phyloP scores from a whole-genome alignment of 2,888 invertebrate species.

The Folsomia manolachei region DNA sequence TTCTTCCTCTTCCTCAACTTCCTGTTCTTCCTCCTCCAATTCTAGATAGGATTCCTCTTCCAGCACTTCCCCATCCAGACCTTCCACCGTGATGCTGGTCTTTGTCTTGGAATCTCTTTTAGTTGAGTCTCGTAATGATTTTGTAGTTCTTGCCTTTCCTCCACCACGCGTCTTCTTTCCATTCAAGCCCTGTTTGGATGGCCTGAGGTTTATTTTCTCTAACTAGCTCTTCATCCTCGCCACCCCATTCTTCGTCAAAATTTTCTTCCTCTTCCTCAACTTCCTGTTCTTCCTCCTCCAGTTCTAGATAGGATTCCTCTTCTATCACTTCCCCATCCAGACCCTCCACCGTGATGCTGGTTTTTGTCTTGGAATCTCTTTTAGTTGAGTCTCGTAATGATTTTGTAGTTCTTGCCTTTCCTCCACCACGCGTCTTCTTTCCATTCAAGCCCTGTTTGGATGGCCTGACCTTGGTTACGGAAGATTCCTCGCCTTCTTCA shows the following conservation, averaged over 20 bases:
- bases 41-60: slow-evolving; percentile 15
- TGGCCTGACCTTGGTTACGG: neutral
- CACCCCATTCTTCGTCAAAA: neutral
- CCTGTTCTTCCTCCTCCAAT: slow-evolving; percentile 3
- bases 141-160: too few species aligned
- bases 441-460: neutral
- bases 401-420: too few species aligned
- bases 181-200: too few species aligned
- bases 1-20: neutral
- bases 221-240: too few species aligned
- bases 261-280: neutral
- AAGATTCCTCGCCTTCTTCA: neutral
- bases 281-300: slow-evolving; percentile 1
- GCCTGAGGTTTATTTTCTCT: too few species aligned
- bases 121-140: neutral
- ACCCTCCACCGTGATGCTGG: neutral
- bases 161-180: too few species aligned
- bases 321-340: slow-evolving; percentile 9
- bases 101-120: neutral
- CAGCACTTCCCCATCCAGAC: slow-evolving; percentile 7
- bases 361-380: neutral
- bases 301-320: slow-evolving; percentile 13
- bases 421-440: neutral
- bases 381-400: neutral
- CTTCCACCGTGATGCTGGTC: neutral